These are phyloP conservation scores for Etheostoma perlongum DNA, from an alignment of 2,797 vertebrate species.

Conservation along the genomic window DNA sequence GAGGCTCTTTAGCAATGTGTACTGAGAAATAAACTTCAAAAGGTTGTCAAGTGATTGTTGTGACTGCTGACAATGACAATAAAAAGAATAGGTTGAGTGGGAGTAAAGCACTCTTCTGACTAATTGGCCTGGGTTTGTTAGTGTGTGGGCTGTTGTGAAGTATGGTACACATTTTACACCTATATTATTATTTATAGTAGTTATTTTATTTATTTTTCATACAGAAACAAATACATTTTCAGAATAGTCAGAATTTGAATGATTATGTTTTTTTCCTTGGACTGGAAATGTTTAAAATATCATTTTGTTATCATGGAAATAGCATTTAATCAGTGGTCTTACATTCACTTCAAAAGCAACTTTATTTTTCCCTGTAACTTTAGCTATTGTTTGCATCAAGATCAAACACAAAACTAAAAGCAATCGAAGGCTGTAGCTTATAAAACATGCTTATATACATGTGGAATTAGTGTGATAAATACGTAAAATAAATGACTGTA, in stretches of 20 bases:
- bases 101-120: constrained; percentile 59
- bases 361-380: background rate
- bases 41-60: constrained; percentile 49
- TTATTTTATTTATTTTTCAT: too few species aligned
- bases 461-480: background rate
- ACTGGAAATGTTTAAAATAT: background rate
- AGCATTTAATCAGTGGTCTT: background rate
- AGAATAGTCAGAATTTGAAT: too few species aligned
- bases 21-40: constrained; percentile 46
- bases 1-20: constrained; percentile 40
- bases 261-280: background rate
- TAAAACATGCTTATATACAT: background rate
- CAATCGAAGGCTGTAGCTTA: background rate
- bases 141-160: constrained; percentile 62
- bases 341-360: too few species aligned
- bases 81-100: constrained; percentile 62
- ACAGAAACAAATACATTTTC: background rate
- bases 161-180: constrained; percentile 7
- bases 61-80: constrained; percentile 60
- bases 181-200: background rate
- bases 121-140: constrained; percentile 59
- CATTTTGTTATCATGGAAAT: background rate
- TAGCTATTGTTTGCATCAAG: background rate
- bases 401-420: background rate
- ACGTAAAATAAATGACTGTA: background rate